These are phyloP conservation scores for Drosophila prostipennis DNA, from an alignment of 2,888 invertebrate species.

Conservation along the genomic window DNA sequence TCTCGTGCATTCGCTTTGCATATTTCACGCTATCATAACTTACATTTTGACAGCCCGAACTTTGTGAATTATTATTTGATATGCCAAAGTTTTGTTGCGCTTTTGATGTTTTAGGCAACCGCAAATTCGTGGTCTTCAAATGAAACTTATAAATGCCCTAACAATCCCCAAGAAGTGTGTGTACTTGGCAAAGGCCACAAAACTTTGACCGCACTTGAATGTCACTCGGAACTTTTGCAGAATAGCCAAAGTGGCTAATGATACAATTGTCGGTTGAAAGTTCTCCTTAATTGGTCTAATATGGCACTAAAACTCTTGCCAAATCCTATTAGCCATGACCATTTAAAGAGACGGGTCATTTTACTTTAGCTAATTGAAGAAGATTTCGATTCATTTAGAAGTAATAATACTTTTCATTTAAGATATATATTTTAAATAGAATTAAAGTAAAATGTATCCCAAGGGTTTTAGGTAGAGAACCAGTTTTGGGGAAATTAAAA, in stretches of 20 bases:
- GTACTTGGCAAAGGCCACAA: neutral
- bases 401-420: too few species aligned
- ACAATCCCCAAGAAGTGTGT: conserved; percentile 7
- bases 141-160: conserved; percentile 20
- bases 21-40: conserved; percentile 45
- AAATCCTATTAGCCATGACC: neutral
- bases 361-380: neutral
- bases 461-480: too few species aligned
- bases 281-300: neutral
- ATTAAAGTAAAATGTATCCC: too few species aligned
- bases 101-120: conserved; percentile 29
- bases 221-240: conserved; percentile 16
- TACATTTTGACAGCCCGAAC: conserved; percentile 50
- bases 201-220: conserved; percentile 31
- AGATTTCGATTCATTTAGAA: too few species aligned
- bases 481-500: too few species aligned
- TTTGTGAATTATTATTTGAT: conserved; percentile 53
- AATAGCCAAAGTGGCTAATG: conserved; percentile 11
- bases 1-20: conserved; percentile 40
- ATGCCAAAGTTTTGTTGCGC: conserved; percentile 40
- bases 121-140: conserved; percentile 15
- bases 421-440: too few species aligned
- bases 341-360: neutral
- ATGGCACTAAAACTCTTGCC: neutral
- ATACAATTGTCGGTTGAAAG: neutral